phyloP scores from a whole-genome alignment of 2,113 vertebrate genomes.

The Tapirus terrestris region DNA sequence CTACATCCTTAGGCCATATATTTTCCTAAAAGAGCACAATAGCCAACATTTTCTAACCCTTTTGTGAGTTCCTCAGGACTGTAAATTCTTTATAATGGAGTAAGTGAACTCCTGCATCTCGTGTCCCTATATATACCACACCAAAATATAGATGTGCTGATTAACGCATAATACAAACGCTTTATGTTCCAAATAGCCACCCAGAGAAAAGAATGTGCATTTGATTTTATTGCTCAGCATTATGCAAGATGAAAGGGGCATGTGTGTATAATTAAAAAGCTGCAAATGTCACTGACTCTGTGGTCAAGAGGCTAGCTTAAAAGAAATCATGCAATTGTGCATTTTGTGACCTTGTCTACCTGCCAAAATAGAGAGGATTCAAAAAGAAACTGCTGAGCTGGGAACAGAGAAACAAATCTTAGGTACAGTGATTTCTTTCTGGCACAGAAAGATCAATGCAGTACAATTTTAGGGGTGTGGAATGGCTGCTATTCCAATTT shows the following conservation, averaged over 20 bases:
- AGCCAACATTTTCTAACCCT: slow-evolving; percentile 74
- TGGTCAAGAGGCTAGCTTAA: slow-evolving; percentile 66
- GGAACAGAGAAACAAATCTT: background rate
- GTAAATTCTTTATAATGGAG: slow-evolving; percentile 81
- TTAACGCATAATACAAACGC: slow-evolving; percentile 83
- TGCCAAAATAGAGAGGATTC: slow-evolving; percentile 47
- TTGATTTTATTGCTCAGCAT: slow-evolving; percentile 79
- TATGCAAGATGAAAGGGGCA: slow-evolving; percentile 74
- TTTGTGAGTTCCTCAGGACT: slow-evolving; percentile 66
- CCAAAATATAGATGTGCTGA: slow-evolving; percentile 81
- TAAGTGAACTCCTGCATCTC: slow-evolving; percentile 60
- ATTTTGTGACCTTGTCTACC: slow-evolving; percentile 68
- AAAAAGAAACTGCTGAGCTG: slow-evolving; percentile 6
- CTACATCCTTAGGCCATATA: slow-evolving; percentile 50
- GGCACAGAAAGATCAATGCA: background rate
- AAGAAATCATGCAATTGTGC: slow-evolving; percentile 46
- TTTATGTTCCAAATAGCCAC: slow-evolving; percentile 78
- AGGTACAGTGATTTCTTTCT: background rate
- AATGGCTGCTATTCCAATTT: background rate
- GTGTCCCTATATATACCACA: slow-evolving; percentile 56
- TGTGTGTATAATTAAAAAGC: slow-evolving; percentile 78
- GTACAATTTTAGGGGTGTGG: background rate
- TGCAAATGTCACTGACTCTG: slow-evolving; percentile 74
- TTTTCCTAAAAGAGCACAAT: slow-evolving; percentile 68
- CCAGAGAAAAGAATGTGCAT: slow-evolving; percentile 74